Percentiles rank a stretch among this genome's conserved stretches.
Evolutionary conservation across 1,140 invertebrate genomes (phyloP).

Genomic region (Anadara kagoshimensis): DNA sequence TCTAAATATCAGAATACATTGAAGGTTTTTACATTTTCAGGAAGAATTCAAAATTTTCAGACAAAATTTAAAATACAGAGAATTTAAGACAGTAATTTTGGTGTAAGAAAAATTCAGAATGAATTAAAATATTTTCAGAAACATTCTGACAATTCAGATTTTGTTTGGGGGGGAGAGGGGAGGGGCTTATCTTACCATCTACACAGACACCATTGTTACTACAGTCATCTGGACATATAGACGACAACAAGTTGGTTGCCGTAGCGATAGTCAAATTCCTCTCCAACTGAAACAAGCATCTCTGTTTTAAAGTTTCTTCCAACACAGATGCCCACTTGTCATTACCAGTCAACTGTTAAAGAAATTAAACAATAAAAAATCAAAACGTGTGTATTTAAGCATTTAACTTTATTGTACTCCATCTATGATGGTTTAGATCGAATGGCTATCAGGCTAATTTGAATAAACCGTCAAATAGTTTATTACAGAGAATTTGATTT

Average conservation of each 20-base stretch:
- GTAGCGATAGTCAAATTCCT: slow-evolving; percentile 26
- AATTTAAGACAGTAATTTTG: not conserved
- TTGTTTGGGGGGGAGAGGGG: not conserved
- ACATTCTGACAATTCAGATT: not conserved
- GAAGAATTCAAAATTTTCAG: not conserved
- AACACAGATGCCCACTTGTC: slow-evolving; percentile 16
- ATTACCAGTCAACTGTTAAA: slow-evolving; percentile 32
- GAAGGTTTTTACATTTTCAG: no score
- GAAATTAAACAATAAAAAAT: not conserved
- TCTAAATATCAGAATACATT: not conserved
- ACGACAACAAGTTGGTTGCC: not conserved
- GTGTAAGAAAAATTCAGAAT: not conserved
- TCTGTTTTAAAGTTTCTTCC: slow-evolving; percentile 30
- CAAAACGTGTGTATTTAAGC: no score
- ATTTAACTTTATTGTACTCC: no score
- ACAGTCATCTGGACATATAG: slow-evolving; percentile 47
- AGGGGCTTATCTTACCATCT: slow-evolving; percentile 18
- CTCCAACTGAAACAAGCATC: slow-evolving; percentile 36
- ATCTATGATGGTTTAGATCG: no score
- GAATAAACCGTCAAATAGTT: no score
- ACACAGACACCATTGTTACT: slow-evolving; percentile 43
- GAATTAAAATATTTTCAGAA: not conserved
- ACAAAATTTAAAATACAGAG: not conserved
- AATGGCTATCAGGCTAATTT: no score
- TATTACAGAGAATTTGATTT: no score